Base-by-base conservation (phyloP, 2,797 vertebrate species). In the Phataginus tetradactyla region DNA sequence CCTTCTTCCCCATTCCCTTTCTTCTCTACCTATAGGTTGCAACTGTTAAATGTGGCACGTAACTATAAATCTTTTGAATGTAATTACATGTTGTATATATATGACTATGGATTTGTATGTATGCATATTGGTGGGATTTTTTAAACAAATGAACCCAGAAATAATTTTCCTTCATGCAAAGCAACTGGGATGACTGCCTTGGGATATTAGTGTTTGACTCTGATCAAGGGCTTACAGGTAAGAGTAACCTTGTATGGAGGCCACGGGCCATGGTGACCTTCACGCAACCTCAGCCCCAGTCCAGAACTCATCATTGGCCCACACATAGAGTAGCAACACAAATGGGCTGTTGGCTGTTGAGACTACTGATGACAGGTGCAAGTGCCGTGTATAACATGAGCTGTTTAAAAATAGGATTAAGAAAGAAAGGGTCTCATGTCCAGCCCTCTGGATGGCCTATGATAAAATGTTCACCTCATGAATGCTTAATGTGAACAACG, bases 371-470 rank as follows among this genome's bases (percentile, higher is more conserved):
- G 97, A 98, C 98, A 98, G 98, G 98, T 96, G 86, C 95, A 91
- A 98, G 95, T 93, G 90, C 63, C 20, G 1, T 20, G 74, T 85
- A 89, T 98, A 93, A 98, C 97, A 96, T 74, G 92, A 83, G 71
- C 72, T 91, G 86, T 90, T 98, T 98, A 98, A 98, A 98, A 98
- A 98, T 97, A 98, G 95, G 2, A 3, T 64, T 0, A 21, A 74
- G 93, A 89, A 89, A 96, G 97, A 97, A 98, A 97, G 69, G 97
- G 96, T 93, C 97, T 95, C 92, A 92, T 63, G 78, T 32, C 61
- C 39, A 96, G 86, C 69, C 95, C 63, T 89, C 5, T 55, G 63
- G 85, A 96, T 64, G 55, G 86, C 85, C n/a, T 3, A 49, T 59
- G 87, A 94, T 86, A 75, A 97, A 98, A 94, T 0, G 71, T 81